phyloP scores from a whole-genome alignment of 2,113 vertebrate species.

The Oryctolagus cuniculus region mOryCun1.1 NC_091433.1:156490001-156490500 shows the following conservation, averaged over 20 bases:
- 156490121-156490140: conserved; percentile 29
- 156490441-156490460: neutral
- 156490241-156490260: neutral
- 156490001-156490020: neutral
- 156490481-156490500: neutral
- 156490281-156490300: neutral
- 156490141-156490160: neutral
- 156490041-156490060: conserved; percentile 3
- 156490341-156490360: neutral
- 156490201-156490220: neutral
- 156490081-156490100: conserved; percentile 10
- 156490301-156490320: conserved; percentile 10
- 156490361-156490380: neutral
- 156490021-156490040: conserved; percentile 37
- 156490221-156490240: neutral
- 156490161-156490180: neutral
- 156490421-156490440: neutral
- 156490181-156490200: neutral
- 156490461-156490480: neutral
- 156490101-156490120: conserved; percentile 41
- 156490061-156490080: conserved; percentile 65
- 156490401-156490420: neutral
- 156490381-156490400: neutral
- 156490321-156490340: neutral
- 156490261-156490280: neutral